Evolutionary conservation across 2,888 invertebrate species (phyloP).

Genomic region (Teleiodes luculella): DNA sequence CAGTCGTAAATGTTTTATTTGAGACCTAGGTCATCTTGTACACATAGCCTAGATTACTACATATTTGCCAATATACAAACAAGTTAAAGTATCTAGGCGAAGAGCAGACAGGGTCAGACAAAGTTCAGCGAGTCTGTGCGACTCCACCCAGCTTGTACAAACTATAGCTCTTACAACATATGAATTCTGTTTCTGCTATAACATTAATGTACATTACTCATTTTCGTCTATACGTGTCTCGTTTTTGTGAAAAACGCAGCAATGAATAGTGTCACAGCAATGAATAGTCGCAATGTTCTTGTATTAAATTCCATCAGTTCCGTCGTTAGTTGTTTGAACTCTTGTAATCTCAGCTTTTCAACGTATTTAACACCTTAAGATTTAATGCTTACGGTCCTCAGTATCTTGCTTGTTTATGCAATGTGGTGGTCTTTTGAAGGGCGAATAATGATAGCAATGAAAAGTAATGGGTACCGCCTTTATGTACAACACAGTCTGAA

Average conservation of each 20-base stretch:
- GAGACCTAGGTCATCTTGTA: background rate
- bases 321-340: no score
- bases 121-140: conserved; percentile 14
- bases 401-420: background rate
- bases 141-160: conserved; percentile 5
- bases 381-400: background rate
- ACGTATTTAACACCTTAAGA: background rate
- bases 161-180: background rate
- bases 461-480: conserved; percentile 4
- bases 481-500: background rate
- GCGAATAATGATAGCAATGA: conserved; percentile 6
- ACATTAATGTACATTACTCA: background rate
- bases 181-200: background rate
- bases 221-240: background rate
- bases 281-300: background rate
- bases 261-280: background rate
- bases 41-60: background rate
- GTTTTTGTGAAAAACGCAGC: background rate
- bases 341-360: background rate
- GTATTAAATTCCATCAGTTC: background rate
- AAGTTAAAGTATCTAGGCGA: conserved; percentile 14
- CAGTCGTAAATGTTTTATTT: no score
- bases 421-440: conserved; percentile 3
- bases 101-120: conserved; percentile 15
- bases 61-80: conserved; percentile 8